Evolutionary conservation across 1,140 invertebrate species (phyloP).

Genomic region (Drosophila setifemur): DNA sequence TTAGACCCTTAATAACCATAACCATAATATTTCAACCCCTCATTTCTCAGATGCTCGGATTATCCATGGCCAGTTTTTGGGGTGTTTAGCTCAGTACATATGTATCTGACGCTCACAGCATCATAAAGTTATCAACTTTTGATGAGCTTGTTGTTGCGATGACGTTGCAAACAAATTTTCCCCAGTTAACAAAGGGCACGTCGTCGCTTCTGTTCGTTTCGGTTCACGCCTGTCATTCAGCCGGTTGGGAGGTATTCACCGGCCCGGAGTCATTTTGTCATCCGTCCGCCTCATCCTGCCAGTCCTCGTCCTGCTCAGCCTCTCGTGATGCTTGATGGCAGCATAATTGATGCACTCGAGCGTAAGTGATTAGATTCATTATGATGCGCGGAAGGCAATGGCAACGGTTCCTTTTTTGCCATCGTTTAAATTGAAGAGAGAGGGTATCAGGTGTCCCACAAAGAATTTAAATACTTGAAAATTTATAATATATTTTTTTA

Average conservation of each 20-base stretch:
- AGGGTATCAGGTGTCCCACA: constrained; percentile 56
- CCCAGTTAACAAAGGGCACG: constrained; percentile 58
- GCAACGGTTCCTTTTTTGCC: constrained; percentile 23
- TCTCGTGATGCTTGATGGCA: constrained; percentile 68
- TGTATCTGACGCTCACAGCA: constrained; percentile 1
- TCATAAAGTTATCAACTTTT: constrained; percentile 75
- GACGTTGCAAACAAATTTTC: constrained; percentile 76
- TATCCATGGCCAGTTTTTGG: constrained; percentile 40
- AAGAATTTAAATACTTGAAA: constrained; percentile 38
- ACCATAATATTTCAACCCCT: constrained; percentile 8
- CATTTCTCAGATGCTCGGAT: constrained; percentile 14
- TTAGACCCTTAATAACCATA: too few relatives aligned
- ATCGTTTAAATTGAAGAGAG: not conserved
- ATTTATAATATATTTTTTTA: constrained; percentile 31
- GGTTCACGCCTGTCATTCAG: constrained; percentile 52
- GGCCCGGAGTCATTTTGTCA: constrained; percentile 55
- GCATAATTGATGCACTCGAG: constrained; percentile 82
- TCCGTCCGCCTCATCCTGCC: constrained; percentile 29
- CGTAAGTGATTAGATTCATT: constrained; percentile 83
- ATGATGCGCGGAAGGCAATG: constrained; percentile 71
- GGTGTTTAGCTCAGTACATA: constrained; percentile 21
- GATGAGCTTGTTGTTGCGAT: constrained; percentile 65
- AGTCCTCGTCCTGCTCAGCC: not conserved
- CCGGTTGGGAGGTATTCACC: constrained; percentile 4
- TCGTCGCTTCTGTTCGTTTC: constrained; percentile 44